Conservation (phyloP, 1,140 invertebrate genomes). For the Glomeris maerens region DNA sequence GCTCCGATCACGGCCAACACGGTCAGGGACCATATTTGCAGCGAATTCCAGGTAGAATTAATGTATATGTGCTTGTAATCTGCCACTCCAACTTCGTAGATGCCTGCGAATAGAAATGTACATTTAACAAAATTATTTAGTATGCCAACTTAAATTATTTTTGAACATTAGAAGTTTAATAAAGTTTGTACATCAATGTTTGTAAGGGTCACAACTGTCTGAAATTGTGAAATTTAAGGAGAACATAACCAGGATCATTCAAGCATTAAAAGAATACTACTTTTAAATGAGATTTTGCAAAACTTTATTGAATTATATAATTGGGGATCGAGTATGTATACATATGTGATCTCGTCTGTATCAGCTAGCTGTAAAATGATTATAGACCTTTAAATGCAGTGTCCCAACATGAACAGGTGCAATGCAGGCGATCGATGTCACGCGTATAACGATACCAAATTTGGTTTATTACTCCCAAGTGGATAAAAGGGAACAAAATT, state of each 20-base stretch:
- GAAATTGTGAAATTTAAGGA: no score
- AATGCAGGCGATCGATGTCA: conserved; percentile 47
- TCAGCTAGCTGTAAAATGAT: not conserved
- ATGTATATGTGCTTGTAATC: conserved; percentile 72
- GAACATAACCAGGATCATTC: no score
- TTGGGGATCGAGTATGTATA: no score
- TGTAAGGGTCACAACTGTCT: no score
- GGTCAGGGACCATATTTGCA: conserved; percentile 60
- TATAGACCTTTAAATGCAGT: conserved; percentile 63
- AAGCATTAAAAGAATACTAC: no score
- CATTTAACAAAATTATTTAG: not conserved
- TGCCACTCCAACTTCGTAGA: conserved; percentile 56
- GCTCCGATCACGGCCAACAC: conserved; percentile 47
- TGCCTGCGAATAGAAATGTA: conserved; percentile 36
- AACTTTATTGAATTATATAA: no score
- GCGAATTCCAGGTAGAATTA: conserved; percentile 54
- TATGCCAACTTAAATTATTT: not conserved
- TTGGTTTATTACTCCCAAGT: conserved; percentile 47
- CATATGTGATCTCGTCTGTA: no score
- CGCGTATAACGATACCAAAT: conserved; percentile 55
- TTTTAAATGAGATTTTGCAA: no score
- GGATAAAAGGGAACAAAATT: conserved; percentile 41
- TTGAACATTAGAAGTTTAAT: not conserved
- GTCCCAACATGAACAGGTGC: conserved; percentile 66
- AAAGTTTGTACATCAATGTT: not conserved